A percentile compares a stretch with the other conserved stretches of the same genome.
Conservation (phyloP, 1,140 invertebrate species). For the Micrasema longulum region DNA sequence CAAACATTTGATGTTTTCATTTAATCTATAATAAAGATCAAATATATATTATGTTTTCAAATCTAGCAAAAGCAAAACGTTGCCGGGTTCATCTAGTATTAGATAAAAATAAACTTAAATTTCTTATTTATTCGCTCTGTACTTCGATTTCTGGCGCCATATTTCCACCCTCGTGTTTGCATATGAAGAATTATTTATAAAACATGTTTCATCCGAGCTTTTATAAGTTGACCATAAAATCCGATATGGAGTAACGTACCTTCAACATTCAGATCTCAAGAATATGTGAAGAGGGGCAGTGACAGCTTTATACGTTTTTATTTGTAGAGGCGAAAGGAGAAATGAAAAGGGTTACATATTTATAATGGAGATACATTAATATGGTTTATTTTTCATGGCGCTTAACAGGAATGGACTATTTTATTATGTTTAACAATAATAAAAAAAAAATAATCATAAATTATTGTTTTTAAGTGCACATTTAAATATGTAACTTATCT, state of each 20-base stretch:
- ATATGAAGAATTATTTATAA: constrained; percentile 41
- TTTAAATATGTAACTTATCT: no score
- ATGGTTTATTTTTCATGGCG: not conserved
- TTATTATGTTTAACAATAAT: no score
- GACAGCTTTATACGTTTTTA: constrained; percentile 41
- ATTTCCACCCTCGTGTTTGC: constrained; percentile 24
- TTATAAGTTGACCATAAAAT: constrained; percentile 35
- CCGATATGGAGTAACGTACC: constrained; percentile 2
- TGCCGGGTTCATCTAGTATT: no score
- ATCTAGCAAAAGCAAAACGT: no score
- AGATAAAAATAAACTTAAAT: no score
- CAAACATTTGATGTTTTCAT: no score
- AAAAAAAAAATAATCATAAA: no score
- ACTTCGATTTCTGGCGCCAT: constrained; percentile 13
- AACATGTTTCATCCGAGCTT: constrained; percentile 16
- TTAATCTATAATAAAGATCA: no score
- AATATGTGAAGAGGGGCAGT: constrained; percentile 8
- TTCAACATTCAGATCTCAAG: constrained; percentile 20
- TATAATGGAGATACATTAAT: constrained; percentile 20
- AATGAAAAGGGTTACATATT: constrained; percentile 25
- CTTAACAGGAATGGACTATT: constrained; percentile 2
- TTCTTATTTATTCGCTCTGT: not conserved
- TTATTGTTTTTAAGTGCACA: no score
- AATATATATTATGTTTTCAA: no score
- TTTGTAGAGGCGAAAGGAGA: constrained; percentile 32